These are phyloP conservation scores for Drosophila quinaria DNA, from an alignment of 2,888 invertebrate genomes.

Conservation along the genomic window DNA sequence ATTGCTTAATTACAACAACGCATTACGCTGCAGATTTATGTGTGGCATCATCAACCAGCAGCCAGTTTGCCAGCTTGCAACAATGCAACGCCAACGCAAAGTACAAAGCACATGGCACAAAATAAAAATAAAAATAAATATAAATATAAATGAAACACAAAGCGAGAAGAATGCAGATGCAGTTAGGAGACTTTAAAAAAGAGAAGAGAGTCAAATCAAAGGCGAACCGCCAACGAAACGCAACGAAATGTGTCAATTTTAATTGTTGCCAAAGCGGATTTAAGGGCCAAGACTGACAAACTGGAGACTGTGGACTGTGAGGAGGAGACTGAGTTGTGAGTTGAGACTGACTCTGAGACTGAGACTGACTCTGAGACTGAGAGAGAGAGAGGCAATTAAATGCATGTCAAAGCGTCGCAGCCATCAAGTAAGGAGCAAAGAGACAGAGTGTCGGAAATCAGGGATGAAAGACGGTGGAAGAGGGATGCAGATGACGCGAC, in stretches of 20 bases:
- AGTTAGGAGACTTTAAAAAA: constrained; percentile 33
- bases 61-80: constrained; percentile 37
- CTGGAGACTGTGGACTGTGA: constrained; percentile 26
- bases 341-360: no score
- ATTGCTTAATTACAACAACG: constrained; percentile 75
- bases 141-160: constrained; percentile 51
- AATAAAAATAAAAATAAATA: constrained; percentile 46
- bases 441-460: constrained; percentile 53
- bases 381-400: constrained; percentile 76
- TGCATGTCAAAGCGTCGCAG: constrained; percentile 83
- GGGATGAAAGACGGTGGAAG: constrained; percentile 15
- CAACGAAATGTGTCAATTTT: constrained; percentile 83
- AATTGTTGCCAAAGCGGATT: constrained; percentile 80
- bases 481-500: constrained; percentile 22
- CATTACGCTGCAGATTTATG: constrained; percentile 63
- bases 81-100: constrained; percentile 71
- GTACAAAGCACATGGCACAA: constrained; percentile 76
- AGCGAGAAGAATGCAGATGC: constrained; percentile 65
- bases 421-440: constrained; percentile 47
- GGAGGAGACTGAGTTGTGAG: constrained; percentile 8
- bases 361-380: not conserved
- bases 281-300: constrained; percentile 47
- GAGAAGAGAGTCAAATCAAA: constrained; percentile 51
- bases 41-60: constrained; percentile 39
- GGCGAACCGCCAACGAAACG: constrained; percentile 66